Conservation (phyloP, 2,797 vertebrate genomes). For the Hydrocynus forskahlii region DNA sequence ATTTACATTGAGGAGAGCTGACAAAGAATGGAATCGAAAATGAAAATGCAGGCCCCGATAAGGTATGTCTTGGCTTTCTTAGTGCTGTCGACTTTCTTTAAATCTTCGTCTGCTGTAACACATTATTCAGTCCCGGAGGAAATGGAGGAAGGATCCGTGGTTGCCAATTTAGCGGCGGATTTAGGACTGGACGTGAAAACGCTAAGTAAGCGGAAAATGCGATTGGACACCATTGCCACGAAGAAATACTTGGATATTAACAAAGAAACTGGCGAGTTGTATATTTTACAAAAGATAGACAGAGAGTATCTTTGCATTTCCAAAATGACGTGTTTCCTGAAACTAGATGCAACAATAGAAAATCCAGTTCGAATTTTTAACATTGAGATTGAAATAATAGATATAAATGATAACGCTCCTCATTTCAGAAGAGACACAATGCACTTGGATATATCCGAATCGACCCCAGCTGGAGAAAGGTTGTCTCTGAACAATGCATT, state of each 20-base stretch:
- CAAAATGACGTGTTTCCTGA: constrained; percentile 59
- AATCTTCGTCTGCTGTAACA: constrained; percentile 30
- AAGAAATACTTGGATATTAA: constrained; percentile 67
- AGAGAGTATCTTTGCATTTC: constrained; percentile 66
- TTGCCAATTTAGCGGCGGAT: constrained; percentile 73
- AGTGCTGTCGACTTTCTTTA: not conserved
- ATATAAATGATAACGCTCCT: constrained; percentile 75
- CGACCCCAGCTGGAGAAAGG: constrained; percentile 50
- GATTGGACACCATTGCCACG: constrained; percentile 58
- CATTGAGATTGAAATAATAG: constrained; percentile 69
- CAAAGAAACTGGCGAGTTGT: constrained; percentile 62
- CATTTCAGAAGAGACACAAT: constrained; percentile 65
- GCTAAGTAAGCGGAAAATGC: constrained; percentile 61
- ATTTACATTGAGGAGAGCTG: not conserved
- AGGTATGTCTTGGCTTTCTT: constrained; percentile 46
- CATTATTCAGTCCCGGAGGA: constrained; percentile 72
- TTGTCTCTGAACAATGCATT: constrained; percentile 54
- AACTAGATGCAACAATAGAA: constrained; percentile 63
- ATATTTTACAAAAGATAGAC: constrained; percentile 72
- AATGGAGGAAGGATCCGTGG: constrained; percentile 67
- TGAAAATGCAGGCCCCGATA: not conserved
- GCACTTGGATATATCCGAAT: constrained; percentile 70
- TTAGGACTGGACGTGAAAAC: constrained; percentile 65
- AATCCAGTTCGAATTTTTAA: constrained; percentile 58
- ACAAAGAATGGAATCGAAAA: constrained; percentile 10